phyloP scores from a whole-genome alignment of 2,888 invertebrate genomes.

The Yponomeuta cagnagella region DNA sequence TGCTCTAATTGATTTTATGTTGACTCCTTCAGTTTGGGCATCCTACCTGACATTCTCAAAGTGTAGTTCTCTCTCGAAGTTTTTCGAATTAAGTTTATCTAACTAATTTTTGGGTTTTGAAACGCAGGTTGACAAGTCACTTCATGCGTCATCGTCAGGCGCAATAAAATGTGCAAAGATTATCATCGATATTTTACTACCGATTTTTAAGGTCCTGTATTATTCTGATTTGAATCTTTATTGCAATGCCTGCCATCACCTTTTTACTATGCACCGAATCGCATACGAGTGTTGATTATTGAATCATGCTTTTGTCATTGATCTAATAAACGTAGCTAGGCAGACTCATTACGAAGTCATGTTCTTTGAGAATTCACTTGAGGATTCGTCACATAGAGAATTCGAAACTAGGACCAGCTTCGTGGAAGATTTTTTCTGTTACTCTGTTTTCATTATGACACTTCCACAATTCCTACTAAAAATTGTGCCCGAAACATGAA shows the following conservation, averaged over 20 bases:
- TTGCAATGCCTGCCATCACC: background rate
- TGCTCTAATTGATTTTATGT: constrained; percentile 64
- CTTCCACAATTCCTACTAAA: no score
- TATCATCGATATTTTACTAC: no score
- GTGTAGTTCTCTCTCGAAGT: background rate
- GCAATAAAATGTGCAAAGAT: no score
- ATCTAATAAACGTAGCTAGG: background rate
- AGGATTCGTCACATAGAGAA: background rate
- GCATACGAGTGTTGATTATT: background rate
- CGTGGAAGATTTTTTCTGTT: background rate
- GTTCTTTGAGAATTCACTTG: background rate
- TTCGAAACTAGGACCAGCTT: background rate
- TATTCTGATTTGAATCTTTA: background rate
- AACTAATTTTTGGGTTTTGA: background rate
- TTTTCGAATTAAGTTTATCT: background rate
- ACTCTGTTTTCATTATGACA: background rate
- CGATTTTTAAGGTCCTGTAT: background rate
- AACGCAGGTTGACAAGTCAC: no score
- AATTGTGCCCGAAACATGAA: no score
- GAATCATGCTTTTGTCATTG: background rate
- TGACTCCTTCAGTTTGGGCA: constrained; percentile 22
- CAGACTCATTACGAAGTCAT: background rate
- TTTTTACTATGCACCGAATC: background rate
- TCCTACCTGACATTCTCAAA: constrained; percentile 11
- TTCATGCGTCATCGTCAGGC: no score